These are phyloP conservation scores for Clusia tigrina DNA, from an alignment of 2,888 invertebrate species.

Conservation along the genomic window DNA sequence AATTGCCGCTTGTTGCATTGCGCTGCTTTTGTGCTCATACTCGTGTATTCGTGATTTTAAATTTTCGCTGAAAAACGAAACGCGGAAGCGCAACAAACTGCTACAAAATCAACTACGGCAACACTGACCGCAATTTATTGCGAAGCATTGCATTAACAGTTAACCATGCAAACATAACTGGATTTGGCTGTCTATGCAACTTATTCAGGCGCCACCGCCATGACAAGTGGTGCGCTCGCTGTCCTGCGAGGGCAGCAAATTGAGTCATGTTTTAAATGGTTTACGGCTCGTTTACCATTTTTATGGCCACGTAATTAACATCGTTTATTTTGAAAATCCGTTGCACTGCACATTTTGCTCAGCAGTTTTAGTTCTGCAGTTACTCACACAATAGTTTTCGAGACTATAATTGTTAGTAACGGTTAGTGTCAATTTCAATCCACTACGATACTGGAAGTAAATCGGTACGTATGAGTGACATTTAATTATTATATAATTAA, in stretches of 20 bases:
- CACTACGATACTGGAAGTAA: no score
- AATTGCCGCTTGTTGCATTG: background rate
- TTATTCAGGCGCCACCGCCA: no score
- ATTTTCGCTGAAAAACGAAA: background rate
- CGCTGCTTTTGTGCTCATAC: background rate
- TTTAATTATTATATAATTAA: no score
- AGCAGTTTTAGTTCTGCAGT: no score
- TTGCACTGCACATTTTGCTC: no score
- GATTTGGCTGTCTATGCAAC: background rate
- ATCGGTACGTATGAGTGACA: no score
- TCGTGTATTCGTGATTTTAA: background rate
- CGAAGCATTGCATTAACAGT: conserved; percentile 18
- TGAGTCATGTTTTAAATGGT: conserved; percentile 20
- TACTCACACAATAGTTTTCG: no score
- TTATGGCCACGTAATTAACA: conserved; percentile 23
- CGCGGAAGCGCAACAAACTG: background rate
- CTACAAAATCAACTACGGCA: background rate
- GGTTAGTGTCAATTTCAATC: no score
- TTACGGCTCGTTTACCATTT: conserved; percentile 27
- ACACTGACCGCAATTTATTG: conserved; percentile 21
- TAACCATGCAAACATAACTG: conserved; percentile 13
- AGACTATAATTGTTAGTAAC: no score
- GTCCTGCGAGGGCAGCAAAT: conserved; percentile 19
- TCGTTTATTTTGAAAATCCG: no score
- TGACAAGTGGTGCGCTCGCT: background rate